Conservation (phyloP, 2,888 invertebrate species). For the Lymantria monacha region DNA sequence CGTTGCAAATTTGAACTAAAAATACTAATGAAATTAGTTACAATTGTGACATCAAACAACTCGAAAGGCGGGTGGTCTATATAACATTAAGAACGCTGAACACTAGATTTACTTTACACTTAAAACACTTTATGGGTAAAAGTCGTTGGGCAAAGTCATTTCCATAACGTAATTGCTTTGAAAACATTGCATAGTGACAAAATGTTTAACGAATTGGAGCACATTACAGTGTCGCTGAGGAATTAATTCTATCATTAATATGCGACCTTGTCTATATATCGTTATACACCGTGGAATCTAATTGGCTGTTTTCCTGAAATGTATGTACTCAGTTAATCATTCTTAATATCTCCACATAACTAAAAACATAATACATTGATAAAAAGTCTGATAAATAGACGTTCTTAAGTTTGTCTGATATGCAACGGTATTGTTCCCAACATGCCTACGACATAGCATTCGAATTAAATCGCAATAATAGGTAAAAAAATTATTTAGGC, state of each 20-base stretch:
- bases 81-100: background rate
- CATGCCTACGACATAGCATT: too few relatives aligned
- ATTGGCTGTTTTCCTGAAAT: too few relatives aligned
- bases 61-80: background rate
- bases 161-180: conserved; percentile 1
- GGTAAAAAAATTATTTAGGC: too few relatives aligned
- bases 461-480: too few relatives aligned
- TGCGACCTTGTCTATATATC: background rate
- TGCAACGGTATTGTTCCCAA: too few relatives aligned
- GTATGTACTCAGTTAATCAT: too few relatives aligned
- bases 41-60: background rate
- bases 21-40: background rate
- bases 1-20: too few relatives aligned
- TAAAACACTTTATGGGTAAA: background rate
- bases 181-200: background rate
- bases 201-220: background rate
- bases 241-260: background rate
- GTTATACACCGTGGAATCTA: too few relatives aligned
- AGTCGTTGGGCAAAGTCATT: background rate
- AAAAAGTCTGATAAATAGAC: too few relatives aligned
- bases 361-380: too few relatives aligned
- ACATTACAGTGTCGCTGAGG: background rate
- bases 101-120: background rate
- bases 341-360: too few relatives aligned
- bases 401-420: too few relatives aligned